These are phyloP conservation scores for Limnephilus auricula DNA, from an alignment of 2,888 invertebrate genomes.

Conservation along the genomic window DNA sequence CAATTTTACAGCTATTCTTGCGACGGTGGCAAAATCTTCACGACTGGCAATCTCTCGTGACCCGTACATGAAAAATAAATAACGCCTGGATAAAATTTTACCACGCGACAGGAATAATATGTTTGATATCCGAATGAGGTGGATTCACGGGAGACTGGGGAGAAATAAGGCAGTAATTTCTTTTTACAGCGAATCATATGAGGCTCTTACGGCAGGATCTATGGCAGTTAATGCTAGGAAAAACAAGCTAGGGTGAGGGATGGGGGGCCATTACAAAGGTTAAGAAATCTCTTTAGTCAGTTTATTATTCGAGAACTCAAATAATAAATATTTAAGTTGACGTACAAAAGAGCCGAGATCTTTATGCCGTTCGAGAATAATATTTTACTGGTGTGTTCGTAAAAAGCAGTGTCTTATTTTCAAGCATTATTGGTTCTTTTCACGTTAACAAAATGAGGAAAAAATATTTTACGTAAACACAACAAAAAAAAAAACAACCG, in stretches of 20 bases:
- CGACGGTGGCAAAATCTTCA: slow-evolving; percentile 18
- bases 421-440: neutral
- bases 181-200: slow-evolving; percentile 51
- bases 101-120: slow-evolving; percentile 19
- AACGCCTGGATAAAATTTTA: slow-evolving; percentile 27
- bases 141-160: slow-evolving; percentile 10
- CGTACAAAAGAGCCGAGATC: neutral
- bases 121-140: slow-evolving; percentile 8
- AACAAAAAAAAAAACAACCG: neutral
- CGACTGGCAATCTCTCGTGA: slow-evolving; percentile 24
- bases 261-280: slow-evolving; percentile 15
- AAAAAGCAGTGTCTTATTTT: neutral
- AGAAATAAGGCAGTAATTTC: slow-evolving; percentile 46
- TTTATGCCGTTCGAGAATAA: neutral
- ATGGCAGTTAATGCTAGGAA: slow-evolving; percentile 47
- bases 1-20: slow-evolving; percentile 36
- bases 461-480: neutral
- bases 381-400: neutral
- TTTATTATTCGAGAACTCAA: neutral
- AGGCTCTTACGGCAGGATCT: slow-evolving; percentile 35
- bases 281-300: slow-evolving; percentile 33
- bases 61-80: slow-evolving; percentile 42
- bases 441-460: neutral
- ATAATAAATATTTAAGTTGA: neutral
- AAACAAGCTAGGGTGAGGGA: slow-evolving; percentile 27